Evolutionary conservation across 37 sponge, comb jelly and placozoan species (phyloP).

Genomic region (Ianthella basta): DNA sequence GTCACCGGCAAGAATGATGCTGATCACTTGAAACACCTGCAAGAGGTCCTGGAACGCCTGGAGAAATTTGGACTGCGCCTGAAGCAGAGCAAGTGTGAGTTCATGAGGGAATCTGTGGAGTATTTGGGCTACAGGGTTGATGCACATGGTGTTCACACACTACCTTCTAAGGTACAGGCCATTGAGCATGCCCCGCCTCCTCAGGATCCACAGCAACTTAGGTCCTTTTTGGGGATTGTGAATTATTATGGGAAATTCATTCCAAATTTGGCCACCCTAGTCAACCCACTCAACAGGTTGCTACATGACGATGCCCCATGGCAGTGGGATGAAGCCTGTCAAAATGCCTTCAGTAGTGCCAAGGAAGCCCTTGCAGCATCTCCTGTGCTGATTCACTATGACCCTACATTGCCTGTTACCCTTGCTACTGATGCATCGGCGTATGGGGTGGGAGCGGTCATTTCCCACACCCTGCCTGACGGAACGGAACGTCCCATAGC

Average conservation of each 20-base stretch:
- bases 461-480: constrained; percentile 37
- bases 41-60: background rate
- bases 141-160: constrained; percentile 1
- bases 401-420: constrained; percentile 11
- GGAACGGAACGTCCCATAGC: background rate
- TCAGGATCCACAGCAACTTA: constrained; percentile 7
- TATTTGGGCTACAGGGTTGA: constrained; percentile 24
- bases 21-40: constrained; percentile 1
- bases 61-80: background rate
- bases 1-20: background rate
- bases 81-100: background rate
- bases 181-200: constrained; percentile 2
- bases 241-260: constrained; percentile 17
- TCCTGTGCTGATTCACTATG: background rate
- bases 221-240: constrained; percentile 5
- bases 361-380: background rate
- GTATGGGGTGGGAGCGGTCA: constrained; percentile 31
- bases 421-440: constrained; percentile 25
- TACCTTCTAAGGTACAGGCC: constrained; percentile 10
- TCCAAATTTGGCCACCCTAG: background rate
- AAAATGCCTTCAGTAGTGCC: constrained; percentile 2
- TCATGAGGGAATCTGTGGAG: constrained; percentile 4
- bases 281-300: constrained; percentile 29
- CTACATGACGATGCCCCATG: background rate
- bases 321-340: background rate